Base-by-base conservation (phyloP, 2,797 vertebrate species). In the Syngnathus acus region DNA sequence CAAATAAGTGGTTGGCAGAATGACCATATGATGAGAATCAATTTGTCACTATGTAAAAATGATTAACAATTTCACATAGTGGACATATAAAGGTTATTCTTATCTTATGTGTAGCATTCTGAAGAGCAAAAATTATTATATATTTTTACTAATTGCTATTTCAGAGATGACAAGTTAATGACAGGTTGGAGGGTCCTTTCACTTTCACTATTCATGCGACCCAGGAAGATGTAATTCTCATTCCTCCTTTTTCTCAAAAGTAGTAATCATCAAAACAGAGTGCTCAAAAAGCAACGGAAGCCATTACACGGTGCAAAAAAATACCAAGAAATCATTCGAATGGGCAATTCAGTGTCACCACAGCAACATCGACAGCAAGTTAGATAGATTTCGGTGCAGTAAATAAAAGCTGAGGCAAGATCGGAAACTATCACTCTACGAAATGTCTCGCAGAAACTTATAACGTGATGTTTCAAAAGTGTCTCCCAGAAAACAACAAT, bases 121-220 rank as follows among this genome's bases (percentile, higher is more conserved):
- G 50, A 8, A 51, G 6, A 19, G n/a, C 0, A 51, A n/a, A 26
- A 32, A 6, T 5, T 32, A 13, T 55, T 55, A 4, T 32, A 32
- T 32, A 32, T 32, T 14, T 55, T 2, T 32, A 13, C 2, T 26
- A 6, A 32, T 26, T 32, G 14, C 13, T 37, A 71, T 40, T 45
- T 58, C 39, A 62, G 64, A 67, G 48, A 72, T 72, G 50, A 68
- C 47, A 40, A 68, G 64, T 43, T 64, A 71, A 74, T 47, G 32
- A 42, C 60, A 66, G 26, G 13, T 7, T 23, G 53, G 48, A n/a
- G 19, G 48, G 48, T 50, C 9, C n/a, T 23, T 53, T 53, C n/a
- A 53, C 3, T 53, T 23, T 53, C 19, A n/a, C 9, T n/a, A 53
- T 23, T 53, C 10, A 53, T 11, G 11, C 23, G 51, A 23, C 51